Conservation (phyloP, 2,113 vertebrate species). For the Calypte anna region DNA sequence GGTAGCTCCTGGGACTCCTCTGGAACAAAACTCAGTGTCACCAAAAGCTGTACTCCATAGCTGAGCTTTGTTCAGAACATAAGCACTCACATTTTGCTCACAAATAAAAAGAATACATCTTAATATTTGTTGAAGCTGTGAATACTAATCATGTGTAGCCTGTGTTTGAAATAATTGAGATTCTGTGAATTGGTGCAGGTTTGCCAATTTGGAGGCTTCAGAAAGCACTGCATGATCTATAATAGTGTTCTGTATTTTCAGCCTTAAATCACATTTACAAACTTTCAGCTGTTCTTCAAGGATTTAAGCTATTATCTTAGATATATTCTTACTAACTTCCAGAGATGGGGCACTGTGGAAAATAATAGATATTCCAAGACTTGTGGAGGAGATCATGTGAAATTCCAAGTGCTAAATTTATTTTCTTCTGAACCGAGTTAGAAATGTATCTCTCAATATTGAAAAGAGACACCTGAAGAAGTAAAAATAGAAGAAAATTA, state of each 20-base stretch:
- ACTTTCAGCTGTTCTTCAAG: neutral
- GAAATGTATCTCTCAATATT: neutral
- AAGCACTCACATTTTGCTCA: neutral
- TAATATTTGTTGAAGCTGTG: neutral
- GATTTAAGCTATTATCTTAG: neutral
- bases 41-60: neutral
- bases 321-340: neutral
- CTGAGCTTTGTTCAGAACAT: neutral
- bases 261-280: neutral
- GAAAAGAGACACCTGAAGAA: neutral
- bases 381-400: neutral
- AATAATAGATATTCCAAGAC: neutral
- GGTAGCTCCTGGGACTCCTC: neutral
- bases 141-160: neutral
- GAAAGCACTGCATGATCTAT: neutral
- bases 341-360: neutral
- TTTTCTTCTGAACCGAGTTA: neutral
- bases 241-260: neutral
- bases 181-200: neutral
- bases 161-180: neutral
- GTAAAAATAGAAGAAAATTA: neutral
- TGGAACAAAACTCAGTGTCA: neutral
- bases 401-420: neutral
- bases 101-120: neutral
- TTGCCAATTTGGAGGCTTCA: neutral